These are phyloP conservation scores for Podilymbus podiceps DNA, from an alignment of 2,113 vertebrate species.

Conservation along the genomic window DNA sequence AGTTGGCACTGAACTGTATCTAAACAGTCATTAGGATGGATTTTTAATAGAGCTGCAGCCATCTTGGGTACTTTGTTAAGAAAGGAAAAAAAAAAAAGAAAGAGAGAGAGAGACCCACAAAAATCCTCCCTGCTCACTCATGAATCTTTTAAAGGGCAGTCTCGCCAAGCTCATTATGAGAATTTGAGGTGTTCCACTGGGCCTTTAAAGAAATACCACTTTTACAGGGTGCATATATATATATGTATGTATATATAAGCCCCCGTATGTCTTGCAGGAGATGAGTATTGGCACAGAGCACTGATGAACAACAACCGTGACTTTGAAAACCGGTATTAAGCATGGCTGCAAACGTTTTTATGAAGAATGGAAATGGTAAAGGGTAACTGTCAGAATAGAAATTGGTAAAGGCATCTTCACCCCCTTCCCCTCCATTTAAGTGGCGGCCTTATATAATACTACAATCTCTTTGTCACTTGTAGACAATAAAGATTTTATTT, in stretches of 20 bases:
- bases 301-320: neutral
- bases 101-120: neutral
- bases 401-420: neutral
- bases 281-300: neutral
- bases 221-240: neutral
- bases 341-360: neutral
- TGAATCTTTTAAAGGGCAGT: neutral
- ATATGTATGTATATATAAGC: neutral
- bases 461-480: neutral
- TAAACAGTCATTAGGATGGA: neutral
- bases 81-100: neutral
- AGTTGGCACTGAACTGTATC: neutral
- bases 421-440: accelerated
- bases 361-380: neutral
- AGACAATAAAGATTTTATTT: neutral
- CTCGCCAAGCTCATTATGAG: neutral
- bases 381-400: neutral
- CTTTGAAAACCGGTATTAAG: neutral
- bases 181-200: neutral
- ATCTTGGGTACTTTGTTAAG: neutral
- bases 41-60: conserved; percentile 7
- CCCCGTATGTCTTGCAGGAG: neutral
- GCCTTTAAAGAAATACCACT: neutral
- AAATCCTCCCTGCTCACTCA: neutral
- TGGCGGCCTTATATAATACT: neutral